Base-by-base conservation (phyloP, 1,140 invertebrate species). In the Halyomorpha halys region DNA sequence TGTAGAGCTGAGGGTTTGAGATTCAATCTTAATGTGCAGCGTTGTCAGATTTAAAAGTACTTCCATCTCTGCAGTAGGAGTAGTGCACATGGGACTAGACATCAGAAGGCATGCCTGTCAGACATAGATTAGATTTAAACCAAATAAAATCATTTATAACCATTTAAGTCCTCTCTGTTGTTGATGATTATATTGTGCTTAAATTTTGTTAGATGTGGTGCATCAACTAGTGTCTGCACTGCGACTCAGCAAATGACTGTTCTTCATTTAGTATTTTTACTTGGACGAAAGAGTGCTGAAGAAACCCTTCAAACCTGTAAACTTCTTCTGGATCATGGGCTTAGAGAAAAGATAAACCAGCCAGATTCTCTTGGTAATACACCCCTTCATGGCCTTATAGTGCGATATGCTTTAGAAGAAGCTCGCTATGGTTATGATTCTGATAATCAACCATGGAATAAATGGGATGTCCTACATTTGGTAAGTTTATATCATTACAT, bases 191-290 rank as follows among this genome's bases (percentile, higher is more conserved):
- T 49, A 47, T 47, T 47, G 3, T 47, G 13, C 15, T 47, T 47
- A n/a, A 49, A 49, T 49, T 49, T 25, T 56, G 18, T 15, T 44
- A 59, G 66, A 69, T 77, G 68, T 69, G 83, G 83, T n/a, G 84
- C 84, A 11, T 79, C 83, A 47, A 83, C 83, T 2, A 83, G 78
- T 4, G 85, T 86, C 2, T 73, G 82, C 25, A 87, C 85, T 1
- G 81, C 82, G 62, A 87, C 85, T 3, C 84, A 87, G 70, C 85
- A 86, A 71, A 85, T 86, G 83, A 86, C 84, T 2, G 76, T 84
- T 15, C 70, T 86, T 14, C 85, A 86, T 74, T 81, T 86, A 65
- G 79, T 84, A 5, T 78, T 83, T 51, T 74, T 83, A 59, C 77
- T 81, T 18, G 82, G 81, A 8, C 77, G 83, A 66, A 86, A 86